These are phyloP conservation scores for Oryzias sinensis DNA, from an alignment of 2,797 vertebrate genomes.

Conservation along the genomic window DNA sequence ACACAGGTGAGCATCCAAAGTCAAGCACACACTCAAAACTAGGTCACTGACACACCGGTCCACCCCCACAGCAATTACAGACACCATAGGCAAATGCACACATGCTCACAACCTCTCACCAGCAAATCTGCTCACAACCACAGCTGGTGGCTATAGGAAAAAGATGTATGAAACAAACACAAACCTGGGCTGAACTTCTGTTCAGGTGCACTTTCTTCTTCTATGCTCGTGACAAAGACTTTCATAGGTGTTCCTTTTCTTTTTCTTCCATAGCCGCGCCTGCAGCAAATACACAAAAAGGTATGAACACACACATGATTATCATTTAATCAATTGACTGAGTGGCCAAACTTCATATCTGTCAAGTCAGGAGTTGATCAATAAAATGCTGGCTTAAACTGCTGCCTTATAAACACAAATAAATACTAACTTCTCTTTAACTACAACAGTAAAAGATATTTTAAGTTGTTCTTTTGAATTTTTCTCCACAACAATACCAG, in stretches of 20 bases:
- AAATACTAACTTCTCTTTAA: not conserved
- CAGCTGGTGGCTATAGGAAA: constrained; percentile 25
- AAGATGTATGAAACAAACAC: constrained; percentile 44
- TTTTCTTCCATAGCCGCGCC: constrained; percentile 81
- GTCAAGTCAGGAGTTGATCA: constrained; percentile 54
- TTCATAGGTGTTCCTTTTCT: constrained; percentile 83
- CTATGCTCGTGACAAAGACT: constrained; percentile 78
- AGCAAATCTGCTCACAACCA: constrained; percentile 32
- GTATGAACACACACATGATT: constrained; percentile 35
- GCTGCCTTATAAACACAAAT: not conserved
- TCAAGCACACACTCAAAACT: constrained; percentile 42
- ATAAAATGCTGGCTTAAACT: constrained; percentile 45
- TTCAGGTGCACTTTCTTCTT: constrained; percentile 76
- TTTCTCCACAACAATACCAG: too few relatives aligned
- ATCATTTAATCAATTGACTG: constrained; percentile 63
- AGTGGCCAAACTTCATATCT: constrained; percentile 61
- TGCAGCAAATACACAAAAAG: constrained; percentile 53
- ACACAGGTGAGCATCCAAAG: constrained; percentile 34
- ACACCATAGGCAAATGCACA: not conserved
- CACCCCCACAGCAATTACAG: constrained; percentile 37
- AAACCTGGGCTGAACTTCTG: constrained; percentile 73
- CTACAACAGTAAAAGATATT: too few relatives aligned
- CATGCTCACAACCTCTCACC: constrained; percentile 17
- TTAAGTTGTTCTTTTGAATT: too few relatives aligned
- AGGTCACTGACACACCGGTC: constrained; percentile 57